Conservation (phyloP, 1,140 invertebrate species). For the Chlorops oryzae region DNA sequence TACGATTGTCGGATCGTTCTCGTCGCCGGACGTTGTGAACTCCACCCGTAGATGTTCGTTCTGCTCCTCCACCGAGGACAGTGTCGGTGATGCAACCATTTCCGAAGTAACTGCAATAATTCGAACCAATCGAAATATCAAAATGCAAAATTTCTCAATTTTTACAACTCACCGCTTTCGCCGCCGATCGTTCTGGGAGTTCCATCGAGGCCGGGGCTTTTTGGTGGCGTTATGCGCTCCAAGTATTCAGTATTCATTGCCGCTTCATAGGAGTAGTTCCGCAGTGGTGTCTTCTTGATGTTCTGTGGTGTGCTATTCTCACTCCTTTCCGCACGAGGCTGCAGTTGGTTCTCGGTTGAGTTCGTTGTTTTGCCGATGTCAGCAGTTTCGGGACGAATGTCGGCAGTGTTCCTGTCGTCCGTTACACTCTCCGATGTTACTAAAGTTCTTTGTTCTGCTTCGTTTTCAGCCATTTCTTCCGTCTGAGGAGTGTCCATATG, state of each 20-base stretch:
- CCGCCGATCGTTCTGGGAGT: slow-evolving; percentile 25
- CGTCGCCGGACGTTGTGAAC: slow-evolving; percentile 36
- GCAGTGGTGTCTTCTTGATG: slow-evolving; percentile 33
- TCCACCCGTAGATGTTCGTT: slow-evolving; percentile 39
- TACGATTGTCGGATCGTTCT: slow-evolving; percentile 32
- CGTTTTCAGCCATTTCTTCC: slow-evolving; percentile 18
- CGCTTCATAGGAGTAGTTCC: slow-evolving; percentile 41
- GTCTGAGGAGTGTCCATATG: too few species aligned
- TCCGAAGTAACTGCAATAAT: background rate
- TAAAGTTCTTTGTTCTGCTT: slow-evolving; percentile 16
- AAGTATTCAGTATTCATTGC: slow-evolving; percentile 37
- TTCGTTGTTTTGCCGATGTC: slow-evolving; percentile 1
- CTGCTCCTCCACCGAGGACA: slow-evolving; percentile 40
- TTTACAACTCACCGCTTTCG: slow-evolving; percentile 3
- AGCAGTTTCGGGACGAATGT: slow-evolving; percentile 18
- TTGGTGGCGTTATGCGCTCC: slow-evolving; percentile 33
- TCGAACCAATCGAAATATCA: background rate
- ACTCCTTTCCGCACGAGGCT: slow-evolving; percentile 37
- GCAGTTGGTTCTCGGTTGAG: slow-evolving; percentile 23
- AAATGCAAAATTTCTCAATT: background rate
- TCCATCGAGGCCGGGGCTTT: slow-evolving; percentile 34
- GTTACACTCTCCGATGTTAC: slow-evolving; percentile 25
- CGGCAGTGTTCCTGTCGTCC: slow-evolving; percentile 20
- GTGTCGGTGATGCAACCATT: slow-evolving; percentile 27
- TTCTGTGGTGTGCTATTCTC: slow-evolving; percentile 33